Evolutionary conservation across 2,113 vertebrate genomes (phyloP), one percentile per base, ranked within the genome.

Genomic region (Lepisosteus osseus): DNA sequence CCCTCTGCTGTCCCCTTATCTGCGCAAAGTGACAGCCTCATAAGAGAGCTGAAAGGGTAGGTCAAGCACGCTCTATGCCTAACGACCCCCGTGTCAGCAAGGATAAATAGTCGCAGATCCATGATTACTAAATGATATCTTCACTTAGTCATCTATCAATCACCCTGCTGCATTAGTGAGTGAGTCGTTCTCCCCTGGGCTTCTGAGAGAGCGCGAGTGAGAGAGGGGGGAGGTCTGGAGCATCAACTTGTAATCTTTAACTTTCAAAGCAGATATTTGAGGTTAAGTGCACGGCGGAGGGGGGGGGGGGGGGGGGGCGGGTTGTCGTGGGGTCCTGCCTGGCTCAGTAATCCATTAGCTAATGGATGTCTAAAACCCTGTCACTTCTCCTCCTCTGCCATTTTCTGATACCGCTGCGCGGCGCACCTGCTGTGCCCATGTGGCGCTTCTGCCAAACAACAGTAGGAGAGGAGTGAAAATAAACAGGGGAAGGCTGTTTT

Each of bases 261-360:
- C 77, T 84, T 91, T 86, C 87, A 82, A 83, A 81, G 79, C 84
- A 80, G 84, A 65, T 62, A 61, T 12, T 76, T 8, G 71, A 69
- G 56, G 80, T 90, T 95, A 92, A 95, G 93, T 93, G 94, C 89
- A 77, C 70, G 29, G 29, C 0, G 29, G 29, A 1, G 29, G 29
- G 29, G 29, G 29, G 29, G 29, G 17, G 17, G 17, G 17, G 17
- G 17, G 17, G 17, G 17, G 17, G 17, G 17, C 0, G 79, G 86
- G 88, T 66, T 87, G 82, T 85, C 88, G 89, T 77, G 67, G 54
- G 81, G 87, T 82, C 86, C 81, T 84, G 86, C 72, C 87, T 91
- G 90, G 83, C 86, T 90, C 87, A 82, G 86, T 87, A 89, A 93
- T 92, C 94, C 95, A 95, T 97, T 96, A 97, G 95, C 94, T 97